A percentile compares a stretch with the other conserved stretches of the same genome.
Conservation (phyloP, 2,888 invertebrate genomes). For the Chaitophorus viminalis region DNA sequence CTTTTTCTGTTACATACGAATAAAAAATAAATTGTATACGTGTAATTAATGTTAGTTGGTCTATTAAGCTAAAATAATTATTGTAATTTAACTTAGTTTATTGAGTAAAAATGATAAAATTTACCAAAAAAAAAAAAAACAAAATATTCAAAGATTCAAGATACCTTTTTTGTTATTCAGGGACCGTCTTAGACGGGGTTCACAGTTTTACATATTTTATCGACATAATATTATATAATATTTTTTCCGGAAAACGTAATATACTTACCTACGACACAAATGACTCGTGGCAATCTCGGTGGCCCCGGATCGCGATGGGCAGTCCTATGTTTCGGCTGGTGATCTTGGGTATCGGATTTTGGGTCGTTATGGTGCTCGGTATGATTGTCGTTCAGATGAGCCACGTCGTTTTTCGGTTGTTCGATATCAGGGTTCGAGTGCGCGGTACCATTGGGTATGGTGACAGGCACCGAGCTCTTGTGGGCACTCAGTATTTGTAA, state of each 20-base stretch:
- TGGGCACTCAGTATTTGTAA: slow-evolving; percentile 78
- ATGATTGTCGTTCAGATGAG: slow-evolving; percentile 36
- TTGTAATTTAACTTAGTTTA: too few relatives aligned
- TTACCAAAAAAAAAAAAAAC: too few relatives aligned
- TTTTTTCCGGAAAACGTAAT: neutral
- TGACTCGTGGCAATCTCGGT: slow-evolving; percentile 68
- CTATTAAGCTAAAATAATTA: too few relatives aligned
- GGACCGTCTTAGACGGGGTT: too few relatives aligned
- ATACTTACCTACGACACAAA: slow-evolving; percentile 70
- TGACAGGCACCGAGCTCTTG: slow-evolving; percentile 24
- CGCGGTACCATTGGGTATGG: slow-evolving; percentile 63
- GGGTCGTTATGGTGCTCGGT: slow-evolving; percentile 3
- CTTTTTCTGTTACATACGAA: too few relatives aligned
- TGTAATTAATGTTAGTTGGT: neutral
- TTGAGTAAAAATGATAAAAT: too few relatives aligned
- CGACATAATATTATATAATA: too few relatives aligned
- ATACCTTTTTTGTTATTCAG: too few relatives aligned
- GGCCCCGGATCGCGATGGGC: slow-evolving; percentile 65
- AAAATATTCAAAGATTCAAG: too few relatives aligned
- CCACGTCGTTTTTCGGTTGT: neutral
- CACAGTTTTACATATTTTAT: too few relatives aligned
- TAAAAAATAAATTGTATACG: neutral
- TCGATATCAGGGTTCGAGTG: neutral
- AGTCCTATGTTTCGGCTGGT: slow-evolving; percentile 25
- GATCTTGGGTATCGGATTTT: slow-evolving; percentile 60